Evolutionary conservation across 2,113 vertebrate genomes (phyloP).

Genomic region (crab-eating macaque (Macaca fascicularis)): T2T-MFA8v1.1 NC_088375.1:84729501-84730000

Average conservation of each 20-base stretch:
- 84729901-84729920: neutral
- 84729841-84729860: neutral
- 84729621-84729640: too few relatives aligned
- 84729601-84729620: too few relatives aligned
- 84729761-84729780: neutral
- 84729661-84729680: neutral
- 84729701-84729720: neutral
- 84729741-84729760: rapidly evolving
- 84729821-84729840: too few relatives aligned
- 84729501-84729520: too few relatives aligned
- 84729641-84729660: too few relatives aligned
- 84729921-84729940: neutral
- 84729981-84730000: neutral
- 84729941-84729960: neutral
- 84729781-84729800: neutral
- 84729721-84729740: neutral
- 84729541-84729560: too few relatives aligned
- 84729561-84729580: too few relatives aligned
- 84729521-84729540: too few relatives aligned
- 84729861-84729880: neutral
- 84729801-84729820: neutral
- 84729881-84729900: neutral
- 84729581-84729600: too few relatives aligned
- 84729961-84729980: neutral
- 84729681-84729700: neutral